Evolutionary conservation across 1,140 invertebrate species (phyloP), one percentile per base, ranked within the genome.

Genomic region (Thereuonema tuberculata): DNA sequence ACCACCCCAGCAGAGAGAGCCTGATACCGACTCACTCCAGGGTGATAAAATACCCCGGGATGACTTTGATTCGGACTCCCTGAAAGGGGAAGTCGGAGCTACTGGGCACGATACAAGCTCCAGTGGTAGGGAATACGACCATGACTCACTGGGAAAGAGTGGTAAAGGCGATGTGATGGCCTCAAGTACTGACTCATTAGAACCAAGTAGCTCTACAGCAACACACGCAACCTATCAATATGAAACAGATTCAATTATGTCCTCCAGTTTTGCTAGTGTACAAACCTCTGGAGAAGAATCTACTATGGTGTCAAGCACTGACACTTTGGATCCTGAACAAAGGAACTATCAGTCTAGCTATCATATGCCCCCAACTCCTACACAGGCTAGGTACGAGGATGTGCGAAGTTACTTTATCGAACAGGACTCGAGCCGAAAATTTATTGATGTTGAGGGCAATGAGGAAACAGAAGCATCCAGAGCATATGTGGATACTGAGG

Each of bases 201-300:
- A 83, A 63, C 81, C 81, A 12, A 66, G 64, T 0, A 86, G 83
- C 66, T 87, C 85, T 1, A 84, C 84, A 17, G 85, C 84, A 0
- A 87, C 85, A 0, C 81, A 85, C 67, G 86, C 86, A 20, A 87
- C 85, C n/a, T 87, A 85, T 67, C 85, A 86, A 65, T 85, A 84
- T 67, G 85, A 87, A 71, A 84, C 83, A 0, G 85, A 88, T 67
- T 87, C 86, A 0, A 78, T 85, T 21, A 86, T 86, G 82, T 87
- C 85, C 2, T 84, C 84, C 20, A 87, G 85, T 71, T 79, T 87
- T 46, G 86, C 85, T 27, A 87, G 85, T 72, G 49, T 59, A 17
- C 55, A 64, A 14, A 61, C 60, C 26, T 66, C 65, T 24, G 83
- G 81, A 66, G 83, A 83, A 61, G 84, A 83, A 50, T 83, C 82